Base-by-base conservation (phyloP, 1,140 invertebrate genomes). In the Drosophila oshimai region DNA sequence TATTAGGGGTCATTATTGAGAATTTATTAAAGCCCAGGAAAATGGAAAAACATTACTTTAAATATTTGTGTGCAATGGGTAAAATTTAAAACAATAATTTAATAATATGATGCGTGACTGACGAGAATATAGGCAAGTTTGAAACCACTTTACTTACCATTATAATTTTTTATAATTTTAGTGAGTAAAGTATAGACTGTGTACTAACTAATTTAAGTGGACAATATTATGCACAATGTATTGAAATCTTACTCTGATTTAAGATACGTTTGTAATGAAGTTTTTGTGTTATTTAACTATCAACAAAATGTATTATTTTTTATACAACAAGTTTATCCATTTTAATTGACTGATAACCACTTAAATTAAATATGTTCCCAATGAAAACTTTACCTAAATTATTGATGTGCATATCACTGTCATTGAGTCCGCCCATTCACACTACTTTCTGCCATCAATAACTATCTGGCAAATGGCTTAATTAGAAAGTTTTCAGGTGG, bases 401-500 rank as follows among this genome's bases (percentile, higher is more conserved):
- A 39, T 37, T 47, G 42, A 49, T 64, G 42, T 31, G 12, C 33
- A 39, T 41, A 50, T 65, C 34, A 26, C 12, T 64, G 42, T 3
- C 22, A 39, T 41, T 55, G 41, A 12, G 7, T 46, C 31, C 42
- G 41, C 49, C 65, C 64, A 46, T 15, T 57, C 42, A 57, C 41
- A 41, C 33, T 55, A 46, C 50, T 33, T 69, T 15, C 18, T 15
- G 34, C 29, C 42, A 28, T 45, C 31, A 42, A 70, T 57, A 69
- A 47, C 65, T 57, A 70, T 71, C 54, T 60, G 37, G 15, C n/a
- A 54, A 74, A 75, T 80, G 75, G 45, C 65, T 86, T 73, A 86
- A 86, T 84, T 87, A 87, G 72, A 76, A 87, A 84, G 75, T 86
- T 86, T 60, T 61, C 65, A 75, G 80, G 80, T 79, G 51, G 39